Evolutionary conservation across 2,113 vertebrate species (phyloP).

Genomic region (Rhagologus leucostigma): DNA sequence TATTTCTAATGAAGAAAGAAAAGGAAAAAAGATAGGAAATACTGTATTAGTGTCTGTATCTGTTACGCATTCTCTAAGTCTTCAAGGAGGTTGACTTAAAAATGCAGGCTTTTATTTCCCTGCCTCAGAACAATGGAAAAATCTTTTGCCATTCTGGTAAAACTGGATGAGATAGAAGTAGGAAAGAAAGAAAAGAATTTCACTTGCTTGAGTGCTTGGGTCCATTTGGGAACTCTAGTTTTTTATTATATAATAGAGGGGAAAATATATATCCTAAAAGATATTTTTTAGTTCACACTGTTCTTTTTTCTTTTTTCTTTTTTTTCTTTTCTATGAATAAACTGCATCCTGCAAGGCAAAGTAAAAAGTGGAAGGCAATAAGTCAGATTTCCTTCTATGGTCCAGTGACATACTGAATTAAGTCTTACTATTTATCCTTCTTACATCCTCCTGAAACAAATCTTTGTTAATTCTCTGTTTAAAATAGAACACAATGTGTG

Average conservation of each 20-base stretch:
- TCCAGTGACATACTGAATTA: not conserved
- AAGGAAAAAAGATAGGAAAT: not conserved
- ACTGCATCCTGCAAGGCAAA: not conserved
- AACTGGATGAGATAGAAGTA: not conserved
- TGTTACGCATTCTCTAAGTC: not conserved
- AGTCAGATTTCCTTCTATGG: not conserved
- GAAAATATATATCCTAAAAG: not conserved
- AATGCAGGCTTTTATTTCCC: not conserved
- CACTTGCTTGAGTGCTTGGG: not conserved
- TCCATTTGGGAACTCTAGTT: not conserved
- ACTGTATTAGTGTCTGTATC: not conserved
- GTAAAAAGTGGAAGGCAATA: not conserved
- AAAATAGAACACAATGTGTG: constrained; percentile 43
- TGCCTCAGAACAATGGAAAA: not conserved
- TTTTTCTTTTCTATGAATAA: not conserved
- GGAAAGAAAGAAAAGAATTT: not conserved
- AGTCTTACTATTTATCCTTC: not conserved
- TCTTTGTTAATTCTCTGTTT: constrained; percentile 57
- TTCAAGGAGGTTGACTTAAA: not conserved
- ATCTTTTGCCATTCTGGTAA: not conserved
- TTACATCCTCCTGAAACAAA: constrained; percentile 36
- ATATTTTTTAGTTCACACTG: not conserved
- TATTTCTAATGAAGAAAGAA: not conserved
- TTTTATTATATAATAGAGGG: not conserved
- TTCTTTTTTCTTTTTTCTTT: not conserved